Base-by-base conservation (phyloP, 2,888 invertebrate species). In the Drosophila melanosoma region DNA sequence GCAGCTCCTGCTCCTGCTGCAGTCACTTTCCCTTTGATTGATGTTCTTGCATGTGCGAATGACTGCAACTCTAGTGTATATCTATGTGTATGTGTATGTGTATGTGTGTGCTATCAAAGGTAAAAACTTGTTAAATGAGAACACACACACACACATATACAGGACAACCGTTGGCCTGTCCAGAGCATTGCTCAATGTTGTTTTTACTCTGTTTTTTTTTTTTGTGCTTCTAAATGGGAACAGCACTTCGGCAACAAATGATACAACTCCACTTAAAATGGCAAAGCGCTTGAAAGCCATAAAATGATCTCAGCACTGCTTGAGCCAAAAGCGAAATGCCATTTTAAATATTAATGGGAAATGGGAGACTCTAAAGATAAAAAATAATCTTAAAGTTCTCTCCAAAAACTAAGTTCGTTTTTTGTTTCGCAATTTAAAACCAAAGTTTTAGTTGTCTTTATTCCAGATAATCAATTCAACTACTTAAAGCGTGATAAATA, bases 21-120 rank as follows among this genome's bases (percentile, higher is more conserved):
- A 72, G 71, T 76, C 73, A 80, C 78, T 88, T 85, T 88, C 76
- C 72, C 81, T 80, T 78, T 84, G 86, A 84, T 84, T 88, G 80
- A 84, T 82, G 88, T 85, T 74, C 74, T 73, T 85, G 74, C 74
- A 77, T 71, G 69, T 76, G 81, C 74, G 70, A 82, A 70, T 75
- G 82, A 70, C 76, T 76, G 70, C 56, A 68, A 56, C 79, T 57
- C 48, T 62, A 72, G 70, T 74, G 63, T 23, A 17, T 35, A 36
- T 45, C 20, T 52, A 20, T 45, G 26, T 36, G 3, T 49, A 15
- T 42, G 48, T 65, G 23, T 57, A 17, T 66, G 54, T 54, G 2
- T 53, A 23, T 53, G 23, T 53, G 33, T 15, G 12, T 32, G 58
- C 54, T 74, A 63, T 82, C 62, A 79, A 82, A 74, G 66, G 61